Evolutionary conservation across 2,797 vertebrate genomes (phyloP), one percentile per base, ranked within the genome.

Genomic region (Gila robusta): DNA sequence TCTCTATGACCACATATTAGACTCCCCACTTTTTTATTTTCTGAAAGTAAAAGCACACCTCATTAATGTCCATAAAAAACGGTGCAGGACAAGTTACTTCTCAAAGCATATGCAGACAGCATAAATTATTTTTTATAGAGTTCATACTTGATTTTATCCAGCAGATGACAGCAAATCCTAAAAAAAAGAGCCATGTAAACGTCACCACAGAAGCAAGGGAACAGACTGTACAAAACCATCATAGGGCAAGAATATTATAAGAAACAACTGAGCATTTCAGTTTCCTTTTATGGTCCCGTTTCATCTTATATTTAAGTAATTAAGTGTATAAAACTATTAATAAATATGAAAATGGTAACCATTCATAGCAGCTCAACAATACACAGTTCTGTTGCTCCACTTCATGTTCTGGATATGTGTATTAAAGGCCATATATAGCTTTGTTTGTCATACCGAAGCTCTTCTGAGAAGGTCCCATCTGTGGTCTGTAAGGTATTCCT

Each of bases 91-190:
- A 39, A 72, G 70, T 32, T 32, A 32, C 32, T 32, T 32, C 32
- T 32, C 32, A 32, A 32, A 32, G 32, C 32, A 32, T 32, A 32
- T 32, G 69, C 9, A 41, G 28, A 73, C 7, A 26, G 37, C 39
- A 28, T 74, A 4, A 4, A 47, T 21, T 2, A 26, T 21, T 2
- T 54, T 12, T 21, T 11, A 6, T 7, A 5, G 37, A n/a, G 21
- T n/a, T 26, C 23, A 78, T 41, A 17, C 52, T 80, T 81, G 44
- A 37, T 35, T 35, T 12, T 21, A 26, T 83, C 72, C 87, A 89
- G 73, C 74, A 88, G 87, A 70, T 86, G 82, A 82, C 79, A 81
- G 82, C 74, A 88, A 44, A 70, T 52, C 16, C 67, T 67, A 32
- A 37, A 41, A n/a, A n/a, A 21, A 52, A 52, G 6, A 47, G 4